Percentiles rank a stretch among this genome's conserved stretches.
Evolutionary conservation across 2,888 invertebrate genomes (phyloP).

Genomic region (Plebejus argus): DNA sequence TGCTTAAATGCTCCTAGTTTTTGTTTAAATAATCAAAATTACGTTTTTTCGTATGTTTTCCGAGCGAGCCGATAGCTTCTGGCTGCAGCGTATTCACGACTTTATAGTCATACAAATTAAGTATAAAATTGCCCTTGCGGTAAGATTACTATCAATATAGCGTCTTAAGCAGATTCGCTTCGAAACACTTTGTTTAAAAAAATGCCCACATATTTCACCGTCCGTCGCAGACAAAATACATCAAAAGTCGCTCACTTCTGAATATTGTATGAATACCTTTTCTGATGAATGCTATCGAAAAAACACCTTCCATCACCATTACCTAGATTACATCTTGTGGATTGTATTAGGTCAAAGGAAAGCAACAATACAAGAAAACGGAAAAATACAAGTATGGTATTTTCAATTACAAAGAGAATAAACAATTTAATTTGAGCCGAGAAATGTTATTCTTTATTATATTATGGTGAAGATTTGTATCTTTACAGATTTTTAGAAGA

Average conservation of each 20-base stretch:
- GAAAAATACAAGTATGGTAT: neutral
- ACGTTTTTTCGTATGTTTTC: too few relatives aligned
- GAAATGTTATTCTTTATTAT: too few relatives aligned
- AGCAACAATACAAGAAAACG: neutral
- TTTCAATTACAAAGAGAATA: neutral
- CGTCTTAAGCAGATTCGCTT: neutral
- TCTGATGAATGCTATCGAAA: neutral
- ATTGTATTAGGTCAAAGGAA: neutral
- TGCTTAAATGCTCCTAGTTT: too few relatives aligned
- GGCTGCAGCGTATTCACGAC: too few relatives aligned
- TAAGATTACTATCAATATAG: too few relatives aligned
- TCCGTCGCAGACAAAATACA: neutral
- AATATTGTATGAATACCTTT: slow-evolving; percentile 1
- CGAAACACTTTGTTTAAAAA: neutral
- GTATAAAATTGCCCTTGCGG: too few relatives aligned
- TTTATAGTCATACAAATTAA: too few relatives aligned
- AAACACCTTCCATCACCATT: slow-evolving; percentile 2
- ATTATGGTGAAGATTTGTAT: too few relatives aligned
- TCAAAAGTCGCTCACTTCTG: neutral
- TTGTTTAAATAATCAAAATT: too few relatives aligned
- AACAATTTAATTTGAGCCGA: neutral
- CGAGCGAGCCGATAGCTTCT: too few relatives aligned
- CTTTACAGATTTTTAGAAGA: too few relatives aligned
- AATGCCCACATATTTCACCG: neutral
- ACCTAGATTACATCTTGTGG: neutral